phyloP scores from a whole-genome alignment of 2,888 invertebrate species.

The Ceriagrion tenellum region DNA sequence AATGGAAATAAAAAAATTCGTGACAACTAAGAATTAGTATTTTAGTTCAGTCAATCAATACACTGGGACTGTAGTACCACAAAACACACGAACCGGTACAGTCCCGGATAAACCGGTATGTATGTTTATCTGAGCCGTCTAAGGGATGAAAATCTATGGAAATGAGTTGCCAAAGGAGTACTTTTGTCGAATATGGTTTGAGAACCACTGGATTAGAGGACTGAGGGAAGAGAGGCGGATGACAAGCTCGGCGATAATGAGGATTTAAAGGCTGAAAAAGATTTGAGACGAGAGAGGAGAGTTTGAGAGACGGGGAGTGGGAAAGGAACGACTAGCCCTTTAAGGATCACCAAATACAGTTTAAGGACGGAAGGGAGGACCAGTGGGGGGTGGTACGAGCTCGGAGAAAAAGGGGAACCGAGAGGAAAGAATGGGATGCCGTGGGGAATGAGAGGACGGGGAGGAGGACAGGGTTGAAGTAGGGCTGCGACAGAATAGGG shows the following conservation, averaged over 20 bases:
- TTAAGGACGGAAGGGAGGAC: not conserved
- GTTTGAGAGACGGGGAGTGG: not conserved
- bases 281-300: not conserved
- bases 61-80: too few relatives aligned
- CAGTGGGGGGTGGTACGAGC: not conserved
- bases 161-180: too few relatives aligned
- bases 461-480: not conserved
- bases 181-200: not conserved
- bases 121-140: not conserved
- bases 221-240: not conserved
- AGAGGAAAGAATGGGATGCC: not conserved
- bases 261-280: slow-evolving; percentile 41
- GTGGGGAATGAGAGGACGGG: not conserved
- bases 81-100: too few relatives aligned
- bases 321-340: not conserved
- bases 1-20: too few relatives aligned
- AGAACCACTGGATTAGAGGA: not conserved
- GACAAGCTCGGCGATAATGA: slow-evolving; percentile 21
- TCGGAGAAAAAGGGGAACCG: too few relatives aligned
- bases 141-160: not conserved
- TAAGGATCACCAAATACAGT: slow-evolving; percentile 17
- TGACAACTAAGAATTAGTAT: too few relatives aligned
- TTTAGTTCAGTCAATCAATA: too few relatives aligned
- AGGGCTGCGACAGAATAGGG: slow-evolving; percentile 9
- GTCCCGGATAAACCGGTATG: too few relatives aligned